Evolutionary conservation across 1,140 invertebrate species (phyloP), one percentile per base, ranked within the genome.

Genomic region (Carposina sasakii): DNA sequence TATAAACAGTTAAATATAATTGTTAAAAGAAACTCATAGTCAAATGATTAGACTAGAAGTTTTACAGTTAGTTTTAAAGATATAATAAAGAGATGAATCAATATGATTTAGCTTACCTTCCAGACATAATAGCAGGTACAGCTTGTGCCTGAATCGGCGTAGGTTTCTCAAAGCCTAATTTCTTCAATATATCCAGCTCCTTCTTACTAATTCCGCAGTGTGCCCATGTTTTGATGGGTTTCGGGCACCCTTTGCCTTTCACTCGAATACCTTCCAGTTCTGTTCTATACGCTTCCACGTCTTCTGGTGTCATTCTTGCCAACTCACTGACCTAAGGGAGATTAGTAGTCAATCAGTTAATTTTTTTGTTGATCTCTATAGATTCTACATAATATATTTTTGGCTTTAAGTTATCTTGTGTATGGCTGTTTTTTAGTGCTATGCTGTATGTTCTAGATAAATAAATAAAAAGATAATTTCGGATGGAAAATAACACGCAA

Each of bases 61-160:
- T n/a, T n/a, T n/a, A n/a, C n/a, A n/a, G n/a, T n/a, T n/a, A n/a
- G n/a, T n/a, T n/a, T n/a, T n/a, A n/a, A n/a, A n/a, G n/a, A n/a
- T n/a, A n/a, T n/a, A n/a, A n/a, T n/a, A n/a, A n/a, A n/a, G n/a
- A n/a, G n/a, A n/a, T n/a, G n/a, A n/a, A n/a, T n/a, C n/a, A n/a
- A n/a, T n/a, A n/a, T n/a, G n/a, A n/a, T n/a, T n/a, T n/a, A n/a
- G 1, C 49, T 61, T 61, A 86, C 85, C 85, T 88, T 55, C 93
- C 94, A 48, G 94, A 97, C 97, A 99, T 99, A 54, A 99, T 96
- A n/a, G 96, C 94, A 20, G 98, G 98, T 76, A 99, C 97, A 8
- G 97, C 97, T 86, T 99, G 98, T 37, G 95, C 91, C 81, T 99
- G 98, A 71, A 99, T 99, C 0, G 98, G 98, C 2, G 98, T 99